These are phyloP conservation scores for Lagodon rhomboides DNA, from an alignment of 2,797 vertebrate species.

Conservation along the genomic window DNA sequence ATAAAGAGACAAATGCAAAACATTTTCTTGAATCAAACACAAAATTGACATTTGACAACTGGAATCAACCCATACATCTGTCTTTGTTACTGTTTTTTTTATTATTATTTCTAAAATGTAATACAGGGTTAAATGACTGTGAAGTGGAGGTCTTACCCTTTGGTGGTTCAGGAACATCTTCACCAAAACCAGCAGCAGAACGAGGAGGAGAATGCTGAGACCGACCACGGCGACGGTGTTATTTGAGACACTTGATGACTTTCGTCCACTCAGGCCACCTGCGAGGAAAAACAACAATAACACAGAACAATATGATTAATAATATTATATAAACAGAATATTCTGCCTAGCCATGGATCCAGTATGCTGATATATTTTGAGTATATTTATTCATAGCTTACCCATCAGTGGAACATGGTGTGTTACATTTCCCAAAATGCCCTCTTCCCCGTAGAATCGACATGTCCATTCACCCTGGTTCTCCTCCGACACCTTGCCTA, in stretches of 20 bases:
- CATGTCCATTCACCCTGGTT: conserved; percentile 75
- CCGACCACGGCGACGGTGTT: conserved; percentile 53
- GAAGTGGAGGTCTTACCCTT: conserved; percentile 72
- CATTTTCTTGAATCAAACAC: conserved; percentile 2
- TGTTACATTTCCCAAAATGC: conserved; percentile 81
- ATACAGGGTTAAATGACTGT: neutral
- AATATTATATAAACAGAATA: neutral
- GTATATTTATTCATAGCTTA: conserved; percentile 56
- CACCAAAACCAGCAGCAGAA: conserved; percentile 77
- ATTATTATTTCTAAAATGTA: neutral
- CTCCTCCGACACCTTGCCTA: conserved; percentile 48
- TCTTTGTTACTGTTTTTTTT: neutral
- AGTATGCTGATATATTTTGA: neutral
- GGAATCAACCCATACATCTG: neutral
- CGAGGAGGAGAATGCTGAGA: conserved; percentile 73
- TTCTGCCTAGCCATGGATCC: neutral
- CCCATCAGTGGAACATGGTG: conserved; percentile 68
- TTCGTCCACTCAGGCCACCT: conserved; percentile 70
- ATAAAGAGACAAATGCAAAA: too few relatives aligned
- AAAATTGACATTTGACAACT: neutral
- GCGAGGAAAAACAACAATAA: conserved; percentile 10
- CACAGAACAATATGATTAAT: neutral
- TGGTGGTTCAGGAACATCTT: conserved; percentile 84
- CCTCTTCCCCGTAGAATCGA: conserved; percentile 71
- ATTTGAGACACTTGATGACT: conserved; percentile 19